Conservation (phyloP, 2,888 invertebrate species). For the Volucella zonaria region DNA sequence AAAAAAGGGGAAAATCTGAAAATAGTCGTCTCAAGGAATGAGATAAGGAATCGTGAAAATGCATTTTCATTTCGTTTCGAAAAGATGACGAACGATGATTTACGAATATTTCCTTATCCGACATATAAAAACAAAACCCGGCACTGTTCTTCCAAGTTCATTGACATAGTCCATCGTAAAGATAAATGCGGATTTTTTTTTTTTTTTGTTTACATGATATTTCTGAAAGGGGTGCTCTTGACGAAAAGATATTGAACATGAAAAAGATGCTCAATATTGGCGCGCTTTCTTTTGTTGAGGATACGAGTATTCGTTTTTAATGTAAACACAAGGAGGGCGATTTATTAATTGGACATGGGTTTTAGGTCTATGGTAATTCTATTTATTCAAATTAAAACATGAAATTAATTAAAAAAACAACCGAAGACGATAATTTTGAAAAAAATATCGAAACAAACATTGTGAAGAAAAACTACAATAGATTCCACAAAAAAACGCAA, state of each 20-base stretch:
- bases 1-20: conserved; percentile 52
- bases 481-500: too few relatives aligned
- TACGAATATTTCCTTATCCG: conserved; percentile 9
- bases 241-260: conserved; percentile 15
- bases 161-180: conserved; percentile 32
- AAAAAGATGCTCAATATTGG: not conserved
- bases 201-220: conserved; percentile 3
- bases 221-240: not conserved
- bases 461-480: too few relatives aligned
- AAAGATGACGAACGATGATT: conserved; percentile 35
- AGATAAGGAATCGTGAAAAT: conserved; percentile 52
- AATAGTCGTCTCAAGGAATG: conserved; percentile 37
- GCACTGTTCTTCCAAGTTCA: conserved; percentile 26
- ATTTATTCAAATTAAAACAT: too few relatives aligned
- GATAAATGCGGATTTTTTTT: not conserved
- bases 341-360: too few relatives aligned
- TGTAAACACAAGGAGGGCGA: too few relatives aligned
- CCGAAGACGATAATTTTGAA: too few relatives aligned
- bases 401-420: too few relatives aligned
- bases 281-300: too few relatives aligned
- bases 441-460: too few relatives aligned
- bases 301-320: too few relatives aligned
- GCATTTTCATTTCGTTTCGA: conserved; percentile 41
- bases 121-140: not conserved
- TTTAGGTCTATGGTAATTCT: too few relatives aligned